Evolutionary conservation across 23 tunicate genomes (phyloP).

Genomic region (Ascidia mentula): DNA sequence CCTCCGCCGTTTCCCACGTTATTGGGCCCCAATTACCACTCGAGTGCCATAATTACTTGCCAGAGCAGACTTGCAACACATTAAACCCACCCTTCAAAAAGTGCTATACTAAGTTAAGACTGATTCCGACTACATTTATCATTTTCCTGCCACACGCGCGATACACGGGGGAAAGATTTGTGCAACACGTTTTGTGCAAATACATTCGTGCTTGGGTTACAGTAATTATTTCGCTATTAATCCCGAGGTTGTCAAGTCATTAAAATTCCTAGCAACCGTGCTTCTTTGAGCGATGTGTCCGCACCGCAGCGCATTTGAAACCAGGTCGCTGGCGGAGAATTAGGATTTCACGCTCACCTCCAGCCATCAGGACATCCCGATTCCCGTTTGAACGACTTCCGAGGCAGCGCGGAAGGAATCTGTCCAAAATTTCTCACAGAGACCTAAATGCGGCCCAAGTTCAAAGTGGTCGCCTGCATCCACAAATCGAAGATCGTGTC

Average conservation of each 20-base stretch:
- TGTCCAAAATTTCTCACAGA: background rate
- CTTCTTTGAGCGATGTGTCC: background rate
- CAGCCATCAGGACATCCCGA: background rate
- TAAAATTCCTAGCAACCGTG: background rate
- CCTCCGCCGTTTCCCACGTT: constrained; percentile 1
- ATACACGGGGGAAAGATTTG: background rate
- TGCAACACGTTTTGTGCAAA: background rate
- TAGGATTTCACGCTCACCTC: background rate
- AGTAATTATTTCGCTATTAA: background rate
- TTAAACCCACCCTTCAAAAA: too few relatives aligned
- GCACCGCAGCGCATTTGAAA: background rate
- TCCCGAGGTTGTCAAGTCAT: background rate
- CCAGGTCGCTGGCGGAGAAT: background rate
- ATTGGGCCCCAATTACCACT: background rate
- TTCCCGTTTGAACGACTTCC: background rate
- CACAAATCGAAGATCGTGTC: background rate
- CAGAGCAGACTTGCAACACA: background rate
- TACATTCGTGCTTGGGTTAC: background rate
- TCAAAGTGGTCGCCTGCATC: background rate
- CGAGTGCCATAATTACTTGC: background rate
- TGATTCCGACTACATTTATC: background rate
- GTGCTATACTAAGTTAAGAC: too few relatives aligned
- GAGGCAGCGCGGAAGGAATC: constrained; percentile 3
- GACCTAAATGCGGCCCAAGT: constrained; percentile 2
- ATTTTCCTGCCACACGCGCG: background rate